Percentiles rank a stretch among this genome's conserved stretches.
Conservation (phyloP, 2,888 invertebrate genomes). For the Zhengitettix transpicula region DNA sequence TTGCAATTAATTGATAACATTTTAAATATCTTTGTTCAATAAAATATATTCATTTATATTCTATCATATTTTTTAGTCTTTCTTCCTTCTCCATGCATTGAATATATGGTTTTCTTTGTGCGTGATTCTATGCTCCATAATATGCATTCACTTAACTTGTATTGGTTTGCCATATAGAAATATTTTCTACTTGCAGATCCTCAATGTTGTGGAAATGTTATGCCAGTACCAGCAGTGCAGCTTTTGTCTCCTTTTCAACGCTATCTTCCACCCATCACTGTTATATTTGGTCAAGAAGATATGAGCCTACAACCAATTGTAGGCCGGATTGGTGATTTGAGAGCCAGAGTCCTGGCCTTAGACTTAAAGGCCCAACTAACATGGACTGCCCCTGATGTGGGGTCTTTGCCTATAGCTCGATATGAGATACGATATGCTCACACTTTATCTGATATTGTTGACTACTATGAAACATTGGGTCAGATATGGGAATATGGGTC, state of each 20-base stretch:
- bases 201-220: constrained; percentile 35
- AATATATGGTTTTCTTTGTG: no score
- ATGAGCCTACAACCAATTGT: constrained; percentile 23
- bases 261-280: constrained; percentile 29
- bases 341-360: constrained; percentile 27
- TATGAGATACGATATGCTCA: constrained; percentile 28
- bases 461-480: constrained; percentile 29
- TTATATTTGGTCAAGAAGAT: constrained; percentile 27
- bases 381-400: constrained; percentile 44
- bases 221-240: constrained; percentile 29
- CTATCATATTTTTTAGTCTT: no score
- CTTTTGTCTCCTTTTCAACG: constrained; percentile 34
- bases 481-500: constrained; percentile 27
- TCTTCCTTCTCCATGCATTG: no score
- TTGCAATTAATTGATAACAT: no score
- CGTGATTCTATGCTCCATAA: no score
- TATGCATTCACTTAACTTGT: no score
- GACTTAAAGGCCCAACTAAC: constrained; percentile 32
- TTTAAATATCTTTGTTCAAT: no score
- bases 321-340: constrained; percentile 37
- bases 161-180: no score
- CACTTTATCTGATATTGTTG: constrained; percentile 20
- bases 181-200: constrained; percentile 18
- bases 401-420: constrained; percentile 28
- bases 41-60: no score